Evolutionary conservation across 2,888 invertebrate genomes (phyloP), one percentile per base, ranked within the genome.

Genomic region (Parnassius orleans): DNA sequence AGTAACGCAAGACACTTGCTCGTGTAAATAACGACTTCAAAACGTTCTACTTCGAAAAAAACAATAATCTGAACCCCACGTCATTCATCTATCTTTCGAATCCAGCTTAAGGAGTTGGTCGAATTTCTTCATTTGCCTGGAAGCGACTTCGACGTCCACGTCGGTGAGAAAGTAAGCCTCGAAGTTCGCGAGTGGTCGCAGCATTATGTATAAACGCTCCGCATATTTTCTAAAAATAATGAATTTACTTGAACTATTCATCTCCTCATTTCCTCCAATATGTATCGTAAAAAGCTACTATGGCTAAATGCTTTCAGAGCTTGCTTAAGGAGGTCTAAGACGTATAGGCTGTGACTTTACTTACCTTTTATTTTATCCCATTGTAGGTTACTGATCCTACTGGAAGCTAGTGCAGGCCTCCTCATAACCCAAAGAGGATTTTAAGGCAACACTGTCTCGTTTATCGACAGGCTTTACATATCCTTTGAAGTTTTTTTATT

Each of bases 201-300:
- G 80, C 79, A 93, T 88, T 9, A 84, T 79, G 77, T 92, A 93
- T 1, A 93, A 78, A 5, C 93, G 86, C 68, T 93, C 93, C 0
- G 93, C 93, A 74, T 92, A 93, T 75, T 93, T 93, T 70, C 93
- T 91, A 55, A 61, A 14, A 11, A 33, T 3, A 2, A 2, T 53
- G 33, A 41, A 12, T 2, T 46, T 46, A 46, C n/a, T 11, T 3
- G 10, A 11, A 43, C 11, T 11, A 11, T 43, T 43, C 1, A 43
- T 43, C 1, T 19, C 9, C 10, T 43, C 43, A 43, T 3, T 43
- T 10, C 9, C 9, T 43, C 43, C 43, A 10, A 3, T 43, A 43
- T 3, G 3, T 9, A 43, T 9, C 43, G 5, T 19, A 19, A 19
- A 19, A 19, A 19, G 19, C 19, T 19, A 15, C 15, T n/a, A n/a